Conservation (phyloP, 2,113 vertebrate genomes). For the Psophia crepitans region DNA sequence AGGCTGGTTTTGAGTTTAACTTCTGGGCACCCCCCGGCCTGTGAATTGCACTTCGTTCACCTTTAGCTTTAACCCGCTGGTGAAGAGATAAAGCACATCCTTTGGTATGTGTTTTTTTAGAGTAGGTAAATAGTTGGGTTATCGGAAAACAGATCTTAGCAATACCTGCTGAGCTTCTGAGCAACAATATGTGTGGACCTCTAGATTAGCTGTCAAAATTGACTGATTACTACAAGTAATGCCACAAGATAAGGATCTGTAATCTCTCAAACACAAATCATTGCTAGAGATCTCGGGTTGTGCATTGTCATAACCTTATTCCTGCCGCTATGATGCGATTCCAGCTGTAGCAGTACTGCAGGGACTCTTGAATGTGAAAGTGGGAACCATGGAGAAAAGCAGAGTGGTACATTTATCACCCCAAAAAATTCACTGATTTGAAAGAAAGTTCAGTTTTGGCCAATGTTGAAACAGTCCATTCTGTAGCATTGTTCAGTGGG, state of each 20-base stretch:
- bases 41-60: not conserved
- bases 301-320: conserved; percentile 3
- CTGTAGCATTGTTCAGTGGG: not conserved
- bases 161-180: conserved; percentile 59
- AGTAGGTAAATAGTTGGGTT: conserved; percentile 62
- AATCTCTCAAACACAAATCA: conserved; percentile 21
- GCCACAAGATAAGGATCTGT: conserved; percentile 41
- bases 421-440: not conserved
- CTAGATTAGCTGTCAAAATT: conserved; percentile 62
- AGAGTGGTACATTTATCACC: not conserved
- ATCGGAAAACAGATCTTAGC: conserved; percentile 62
- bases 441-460: not conserved
- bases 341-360: not conserved
- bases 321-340: not conserved
- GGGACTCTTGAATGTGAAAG: not conserved
- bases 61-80: not conserved
- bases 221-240: conserved; percentile 50
- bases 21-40: not conserved
- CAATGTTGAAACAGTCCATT: not conserved
- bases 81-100: conserved; percentile 53
- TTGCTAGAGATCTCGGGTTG: conserved; percentile 5
- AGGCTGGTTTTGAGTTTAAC: not conserved
- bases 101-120: conserved; percentile 64
- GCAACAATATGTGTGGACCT: conserved; percentile 27
- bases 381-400: not conserved